Percentiles rank a stretch among this genome's conserved stretches.
phyloP scores from a whole-genome alignment of 2,113 vertebrate genomes.

The Gasterosteus nipponicus region DNA sequence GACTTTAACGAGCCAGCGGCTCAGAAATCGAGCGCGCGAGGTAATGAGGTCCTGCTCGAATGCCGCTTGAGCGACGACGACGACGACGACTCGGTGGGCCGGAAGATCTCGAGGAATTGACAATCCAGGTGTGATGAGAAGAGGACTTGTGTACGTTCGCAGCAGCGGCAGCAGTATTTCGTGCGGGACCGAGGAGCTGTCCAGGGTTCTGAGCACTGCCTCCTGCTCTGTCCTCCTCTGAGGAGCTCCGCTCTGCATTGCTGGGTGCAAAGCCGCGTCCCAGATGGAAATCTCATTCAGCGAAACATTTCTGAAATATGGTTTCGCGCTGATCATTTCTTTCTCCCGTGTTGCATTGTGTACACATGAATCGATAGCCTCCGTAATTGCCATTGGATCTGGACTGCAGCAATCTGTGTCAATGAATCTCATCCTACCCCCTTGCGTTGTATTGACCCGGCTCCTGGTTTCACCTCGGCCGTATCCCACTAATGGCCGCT shows the following conservation, averaged over 20 bases:
- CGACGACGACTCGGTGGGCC: background rate
- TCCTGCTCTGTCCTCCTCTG: background rate
- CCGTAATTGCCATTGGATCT: slow-evolving; percentile 63
- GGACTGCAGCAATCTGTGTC: slow-evolving; percentile 59
- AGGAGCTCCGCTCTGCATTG: background rate
- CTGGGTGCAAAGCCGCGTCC: slow-evolving; percentile 2
- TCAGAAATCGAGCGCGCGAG: slow-evolving; percentile 27
- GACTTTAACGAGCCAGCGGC: slow-evolving; percentile 20
- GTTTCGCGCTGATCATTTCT: slow-evolving; percentile 26
- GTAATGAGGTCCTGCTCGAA: slow-evolving; percentile 33
- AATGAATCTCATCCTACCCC: slow-evolving; percentile 63
- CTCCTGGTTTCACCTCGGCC: slow-evolving; percentile 36
- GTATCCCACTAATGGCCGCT: too few relatives aligned
- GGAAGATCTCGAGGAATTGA: slow-evolving; percentile 4
- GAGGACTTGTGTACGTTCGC: too few relatives aligned
- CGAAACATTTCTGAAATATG: slow-evolving; percentile 45
- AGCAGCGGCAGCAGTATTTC: background rate
- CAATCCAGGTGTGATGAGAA: background rate
- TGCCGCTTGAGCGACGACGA: slow-evolving; percentile 41
- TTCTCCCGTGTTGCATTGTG: slow-evolving; percentile 50
- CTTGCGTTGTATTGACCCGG: slow-evolving; percentile 60
- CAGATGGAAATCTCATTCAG: slow-evolving; percentile 17
- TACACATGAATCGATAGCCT: slow-evolving; percentile 63
- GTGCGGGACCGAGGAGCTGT: slow-evolving; percentile 54
- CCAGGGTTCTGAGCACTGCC: slow-evolving; percentile 61